Evolutionary conservation across 1,140 invertebrate species (phyloP), one percentile per base, ranked within the genome.

Genomic region (Dermatophagoides farinae): DNA sequence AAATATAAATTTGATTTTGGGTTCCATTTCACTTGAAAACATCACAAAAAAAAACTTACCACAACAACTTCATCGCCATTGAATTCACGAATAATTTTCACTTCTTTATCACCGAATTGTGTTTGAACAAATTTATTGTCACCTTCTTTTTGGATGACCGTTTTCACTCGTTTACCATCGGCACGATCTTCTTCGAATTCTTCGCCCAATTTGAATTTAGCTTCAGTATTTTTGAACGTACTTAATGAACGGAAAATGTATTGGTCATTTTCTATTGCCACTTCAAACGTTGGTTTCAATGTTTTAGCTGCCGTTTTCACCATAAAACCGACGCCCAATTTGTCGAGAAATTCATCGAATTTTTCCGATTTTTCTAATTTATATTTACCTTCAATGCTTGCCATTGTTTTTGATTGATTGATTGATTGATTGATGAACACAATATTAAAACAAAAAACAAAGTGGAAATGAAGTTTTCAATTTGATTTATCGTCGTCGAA

Each of bases 101-200:
- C 54, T 6, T 52, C 50, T 49, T 53, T 53, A 18, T 64, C 63
- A 20, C 60, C 61, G 18, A 78, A 75, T 70, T 84, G 82, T n/a
- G 78, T 68, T 63, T 85, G 81, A 62, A 77, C 76, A 66, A 85
- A 70, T 64, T 79, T 84, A 72, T 82, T 81, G 39, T 49, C 59
- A 1, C 60, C 60, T 31, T 61, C 60, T 37, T 57, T 23, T 18
- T 31, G 46, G 51, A 61, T 38, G 4, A 46, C 44, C 5, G 57
- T 59, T 38, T 86, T 86, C 18, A 91, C 86, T 68, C 80, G 81
- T 46, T 84, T 76, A 10, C 86, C 87, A 70, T 91, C 87, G 18
- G 82, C 76, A 9, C 87, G 90, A 64, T 82, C 82, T 67, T 91
- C 85, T 11, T 88, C 83, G 70, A 90, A 87, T 69, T 87, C 83